Evolutionary conservation across 1,140 invertebrate species (phyloP).

Genomic region (Aphelinus certus): DNA sequence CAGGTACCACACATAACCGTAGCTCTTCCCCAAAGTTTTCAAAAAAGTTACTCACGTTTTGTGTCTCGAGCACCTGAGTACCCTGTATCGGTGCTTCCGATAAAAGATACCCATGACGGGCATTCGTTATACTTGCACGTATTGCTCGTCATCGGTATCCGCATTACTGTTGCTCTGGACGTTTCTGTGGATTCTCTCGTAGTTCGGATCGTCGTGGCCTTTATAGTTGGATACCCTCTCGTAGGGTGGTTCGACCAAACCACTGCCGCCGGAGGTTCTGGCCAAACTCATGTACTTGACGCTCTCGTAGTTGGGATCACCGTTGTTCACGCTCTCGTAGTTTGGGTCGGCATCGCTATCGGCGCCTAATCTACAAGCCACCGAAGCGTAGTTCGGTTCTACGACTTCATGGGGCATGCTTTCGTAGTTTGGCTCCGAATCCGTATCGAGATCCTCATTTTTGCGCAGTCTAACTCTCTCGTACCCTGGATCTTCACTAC

Average conservation of each 20-base stretch:
- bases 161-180: slow-evolving; percentile 42
- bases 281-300: slow-evolving; percentile 60
- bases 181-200: slow-evolving; percentile 55
- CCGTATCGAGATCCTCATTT: slow-evolving; percentile 55
- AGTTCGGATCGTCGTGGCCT: slow-evolving; percentile 47
- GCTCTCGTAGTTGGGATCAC: slow-evolving; percentile 66
- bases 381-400: slow-evolving; percentile 66
- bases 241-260: slow-evolving; percentile 59
- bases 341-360: slow-evolving; percentile 78
- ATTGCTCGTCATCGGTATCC: slow-evolving; percentile 59
- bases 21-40: too few relatives aligned
- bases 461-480: slow-evolving; percentile 57
- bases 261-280: neutral
- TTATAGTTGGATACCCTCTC: slow-evolving; percentile 59
- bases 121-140: slow-evolving; percentile 56
- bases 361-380: slow-evolving; percentile 70
- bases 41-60: too few relatives aligned
- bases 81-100: too few relatives aligned
- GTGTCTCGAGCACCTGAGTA: too few relatives aligned
- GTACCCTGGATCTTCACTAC: slow-evolving; percentile 61
- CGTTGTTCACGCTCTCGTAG: slow-evolving; percentile 73
- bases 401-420: slow-evolving; percentile 70
- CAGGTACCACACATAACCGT: too few relatives aligned
- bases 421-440: slow-evolving; percentile 74
- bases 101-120: neutral